phyloP scores from a whole-genome alignment of 2,113 vertebrate genomes.

The Tapirus terrestris region DNA sequence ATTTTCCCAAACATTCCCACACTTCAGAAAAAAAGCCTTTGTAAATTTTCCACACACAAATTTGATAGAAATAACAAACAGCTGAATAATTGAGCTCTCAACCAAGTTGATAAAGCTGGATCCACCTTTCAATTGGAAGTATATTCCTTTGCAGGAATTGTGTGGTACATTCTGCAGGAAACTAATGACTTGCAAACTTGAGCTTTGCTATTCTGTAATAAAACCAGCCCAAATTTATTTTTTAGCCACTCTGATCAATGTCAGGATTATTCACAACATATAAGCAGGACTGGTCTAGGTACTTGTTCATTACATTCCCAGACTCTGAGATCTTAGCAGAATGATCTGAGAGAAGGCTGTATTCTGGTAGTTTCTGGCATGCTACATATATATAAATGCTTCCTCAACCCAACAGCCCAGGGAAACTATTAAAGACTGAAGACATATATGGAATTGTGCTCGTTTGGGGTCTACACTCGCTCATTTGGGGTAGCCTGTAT shows the following conservation, averaged over 20 bases:
- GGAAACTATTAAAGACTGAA: neutral
- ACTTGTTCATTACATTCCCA: neutral
- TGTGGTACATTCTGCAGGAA: neutral
- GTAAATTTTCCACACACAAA: neutral
- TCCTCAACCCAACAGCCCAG: neutral
- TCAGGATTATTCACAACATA: neutral
- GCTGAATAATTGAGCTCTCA: neutral
- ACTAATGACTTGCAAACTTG: neutral
- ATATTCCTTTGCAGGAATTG: neutral
- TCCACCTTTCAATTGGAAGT: neutral
- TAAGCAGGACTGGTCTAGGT: neutral
- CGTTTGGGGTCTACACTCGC: neutral
- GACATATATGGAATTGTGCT: neutral
- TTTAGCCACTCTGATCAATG: conserved; percentile 10
- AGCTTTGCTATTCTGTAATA: conserved; percentile 8
- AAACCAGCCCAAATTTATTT: neutral
- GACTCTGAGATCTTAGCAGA: neutral
- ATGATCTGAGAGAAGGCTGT: neutral
- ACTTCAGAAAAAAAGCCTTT: neutral
- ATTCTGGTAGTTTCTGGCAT: neutral
- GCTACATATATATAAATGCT: neutral
- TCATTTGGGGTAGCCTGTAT: neutral
- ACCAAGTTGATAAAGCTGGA: neutral
- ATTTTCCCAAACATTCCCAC: neutral
- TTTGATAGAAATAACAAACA: neutral